Percentiles rank a stretch among this genome's conserved stretches.
Evolutionary conservation across 1,140 invertebrate species (phyloP).

Genomic region (Drosophila eugracilis): DNA sequence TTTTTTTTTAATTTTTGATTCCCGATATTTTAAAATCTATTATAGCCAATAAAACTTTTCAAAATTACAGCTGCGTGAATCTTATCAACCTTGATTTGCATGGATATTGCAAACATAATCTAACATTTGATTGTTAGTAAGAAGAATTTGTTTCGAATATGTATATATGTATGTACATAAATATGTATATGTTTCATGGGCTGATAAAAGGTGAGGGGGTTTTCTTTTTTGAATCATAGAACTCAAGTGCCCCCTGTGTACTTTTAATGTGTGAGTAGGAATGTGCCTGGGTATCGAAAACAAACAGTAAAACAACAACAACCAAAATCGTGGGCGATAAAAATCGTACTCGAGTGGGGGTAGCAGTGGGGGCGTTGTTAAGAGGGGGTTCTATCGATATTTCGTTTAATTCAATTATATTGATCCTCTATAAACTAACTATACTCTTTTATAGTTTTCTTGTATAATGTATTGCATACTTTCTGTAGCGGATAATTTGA

Average conservation of each 20-base stretch:
- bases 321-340: constrained; percentile 76
- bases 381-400: not conserved
- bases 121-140: constrained; percentile 2
- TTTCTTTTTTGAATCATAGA: constrained; percentile 8
- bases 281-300: constrained; percentile 66
- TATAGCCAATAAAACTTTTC: not conserved
- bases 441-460: too few species aligned
- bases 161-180: not conserved
- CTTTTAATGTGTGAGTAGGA: constrained; percentile 11
- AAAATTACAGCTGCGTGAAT: not conserved
- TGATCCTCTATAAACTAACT: too few species aligned
- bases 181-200: not conserved
- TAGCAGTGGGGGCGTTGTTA: constrained; percentile 10
- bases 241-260: constrained; percentile 41
- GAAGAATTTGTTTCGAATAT: not conserved
- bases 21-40: not conserved
- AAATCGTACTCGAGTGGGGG: constrained; percentile 63
- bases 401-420: too few species aligned
- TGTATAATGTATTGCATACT: not conserved
- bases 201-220: not conserved
- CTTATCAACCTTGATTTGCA: constrained; percentile 1
- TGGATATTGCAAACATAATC: not conserved
- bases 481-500: not conserved
- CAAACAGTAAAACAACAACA: constrained; percentile 64
- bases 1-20: too few species aligned